Conservation (phyloP, 2,888 invertebrate genomes). For the Arenicola marina region DNA sequence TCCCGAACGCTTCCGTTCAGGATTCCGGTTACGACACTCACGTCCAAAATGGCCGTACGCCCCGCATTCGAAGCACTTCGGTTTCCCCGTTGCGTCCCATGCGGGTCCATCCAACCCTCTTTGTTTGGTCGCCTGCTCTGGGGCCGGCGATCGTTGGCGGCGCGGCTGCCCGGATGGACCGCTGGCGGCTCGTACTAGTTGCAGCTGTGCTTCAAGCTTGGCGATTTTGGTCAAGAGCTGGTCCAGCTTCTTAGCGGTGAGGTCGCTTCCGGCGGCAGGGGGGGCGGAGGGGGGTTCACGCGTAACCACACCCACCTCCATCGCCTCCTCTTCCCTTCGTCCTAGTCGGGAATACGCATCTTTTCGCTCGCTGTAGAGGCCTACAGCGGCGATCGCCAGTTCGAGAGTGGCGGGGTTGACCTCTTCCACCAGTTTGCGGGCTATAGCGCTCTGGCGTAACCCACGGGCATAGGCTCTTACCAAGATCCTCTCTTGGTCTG, state of each 20-base stretch:
- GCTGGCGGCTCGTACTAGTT: too few relatives aligned
- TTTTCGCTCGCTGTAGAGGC: neutral
- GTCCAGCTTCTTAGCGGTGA: neutral
- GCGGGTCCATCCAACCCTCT: neutral
- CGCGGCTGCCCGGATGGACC: too few relatives aligned
- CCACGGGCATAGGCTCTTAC: neutral
- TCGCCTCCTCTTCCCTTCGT: neutral
- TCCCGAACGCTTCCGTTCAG: slow-evolving; percentile 1
- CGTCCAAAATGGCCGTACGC: neutral
- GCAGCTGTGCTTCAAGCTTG: neutral
- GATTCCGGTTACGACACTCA: neutral
- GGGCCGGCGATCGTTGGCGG: too few relatives aligned
- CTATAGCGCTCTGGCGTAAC: neutral
- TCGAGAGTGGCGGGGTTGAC: neutral
- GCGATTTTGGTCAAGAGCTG: neutral
- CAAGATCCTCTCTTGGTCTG: neutral
- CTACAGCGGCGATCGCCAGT: neutral
- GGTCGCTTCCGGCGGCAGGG: too few relatives aligned
- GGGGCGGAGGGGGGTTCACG: too few relatives aligned
- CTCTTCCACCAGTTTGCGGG: neutral
- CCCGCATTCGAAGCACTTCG: neutral
- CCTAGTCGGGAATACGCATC: neutral
- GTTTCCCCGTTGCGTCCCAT: neutral
- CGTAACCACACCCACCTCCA: neutral
- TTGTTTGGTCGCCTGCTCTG: neutral